Evolutionary conservation across 2,113 vertebrate genomes (phyloP).

Genomic region (Progne subis): DNA sequence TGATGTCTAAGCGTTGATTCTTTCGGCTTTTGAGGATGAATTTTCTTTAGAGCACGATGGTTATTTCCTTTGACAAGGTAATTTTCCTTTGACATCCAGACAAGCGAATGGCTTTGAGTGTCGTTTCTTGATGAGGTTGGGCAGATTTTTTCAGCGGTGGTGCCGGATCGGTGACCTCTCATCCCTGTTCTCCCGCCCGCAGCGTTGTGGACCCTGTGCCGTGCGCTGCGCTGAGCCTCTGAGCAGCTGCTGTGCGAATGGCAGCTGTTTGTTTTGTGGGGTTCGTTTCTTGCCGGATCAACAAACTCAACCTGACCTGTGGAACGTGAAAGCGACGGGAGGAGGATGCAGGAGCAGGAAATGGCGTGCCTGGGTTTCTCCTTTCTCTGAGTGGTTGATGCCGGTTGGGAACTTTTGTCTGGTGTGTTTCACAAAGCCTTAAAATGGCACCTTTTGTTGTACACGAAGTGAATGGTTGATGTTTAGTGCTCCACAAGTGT

Average conservation of each 20-base stretch:
- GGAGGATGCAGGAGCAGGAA: background rate
- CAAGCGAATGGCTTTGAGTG: background rate
- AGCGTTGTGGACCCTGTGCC: background rate
- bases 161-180: background rate
- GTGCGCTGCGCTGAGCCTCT: background rate
- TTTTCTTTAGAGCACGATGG: background rate
- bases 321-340: fast-evolving
- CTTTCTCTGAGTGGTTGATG: background rate
- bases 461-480: fast-evolving
- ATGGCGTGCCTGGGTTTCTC: background rate
- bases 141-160: background rate
- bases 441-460: background rate
- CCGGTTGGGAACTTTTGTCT: fast-evolving
- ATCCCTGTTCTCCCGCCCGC: fast-evolving
- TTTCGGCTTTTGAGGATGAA: background rate
- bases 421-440: background rate
- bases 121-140: background rate
- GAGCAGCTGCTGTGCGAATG: background rate
- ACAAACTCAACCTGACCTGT: background rate
- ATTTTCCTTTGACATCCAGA: background rate
- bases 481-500: background rate
- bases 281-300: background rate
- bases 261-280: background rate
- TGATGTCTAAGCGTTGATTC: background rate
- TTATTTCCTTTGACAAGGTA: background rate